Conservation (phyloP, 2,888 invertebrate genomes). For the Aspidiotus destructor region DNA sequence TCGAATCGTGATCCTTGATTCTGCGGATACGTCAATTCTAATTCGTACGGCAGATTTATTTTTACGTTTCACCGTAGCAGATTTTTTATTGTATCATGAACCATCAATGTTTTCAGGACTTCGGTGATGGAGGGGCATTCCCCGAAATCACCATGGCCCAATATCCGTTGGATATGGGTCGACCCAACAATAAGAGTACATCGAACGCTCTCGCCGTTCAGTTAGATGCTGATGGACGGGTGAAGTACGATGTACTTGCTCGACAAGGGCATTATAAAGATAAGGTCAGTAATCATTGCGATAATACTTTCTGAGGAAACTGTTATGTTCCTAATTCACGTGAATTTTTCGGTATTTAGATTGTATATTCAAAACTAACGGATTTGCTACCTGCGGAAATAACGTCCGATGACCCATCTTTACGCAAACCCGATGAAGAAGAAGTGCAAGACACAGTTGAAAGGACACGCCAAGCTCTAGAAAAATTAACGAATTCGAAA, state of each 20-base stretch:
- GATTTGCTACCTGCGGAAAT: slow-evolving; percentile 88
- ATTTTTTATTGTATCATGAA: too few relatives aligned
- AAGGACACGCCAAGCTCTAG: slow-evolving; percentile 74
- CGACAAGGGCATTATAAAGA: slow-evolving; percentile 90
- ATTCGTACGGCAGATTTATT: too few relatives aligned
- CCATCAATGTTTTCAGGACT: slow-evolving; percentile 47
- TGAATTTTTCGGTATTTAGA: slow-evolving; percentile 44
- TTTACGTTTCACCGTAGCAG: too few relatives aligned
- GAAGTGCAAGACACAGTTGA: slow-evolving; percentile 81
- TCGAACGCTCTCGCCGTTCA: slow-evolving; percentile 88
- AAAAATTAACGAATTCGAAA: slow-evolving; percentile 77
- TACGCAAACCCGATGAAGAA: slow-evolving; percentile 83
- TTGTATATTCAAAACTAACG: slow-evolving; percentile 86
- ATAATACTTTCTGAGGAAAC: not conserved
- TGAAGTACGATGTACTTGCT: slow-evolving; percentile 92
- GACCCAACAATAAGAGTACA: slow-evolving; percentile 62
- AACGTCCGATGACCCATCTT: slow-evolving; percentile 73
- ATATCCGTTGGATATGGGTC: slow-evolving; percentile 87
- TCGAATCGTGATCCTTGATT: too few relatives aligned
- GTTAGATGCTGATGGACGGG: slow-evolving; percentile 83
- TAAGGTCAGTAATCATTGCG: slow-evolving; percentile 53
- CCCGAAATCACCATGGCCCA: slow-evolving; percentile 97
- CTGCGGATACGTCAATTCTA: too few relatives aligned
- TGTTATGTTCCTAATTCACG: not conserved
- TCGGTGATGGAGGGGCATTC: slow-evolving; percentile 91